A percentile compares a stretch with the other conserved stretches of the same genome.
These are phyloP conservation scores for Parambassis ranga DNA, from an alignment of 2,797 vertebrate species.

Conservation along the genomic window DNA sequence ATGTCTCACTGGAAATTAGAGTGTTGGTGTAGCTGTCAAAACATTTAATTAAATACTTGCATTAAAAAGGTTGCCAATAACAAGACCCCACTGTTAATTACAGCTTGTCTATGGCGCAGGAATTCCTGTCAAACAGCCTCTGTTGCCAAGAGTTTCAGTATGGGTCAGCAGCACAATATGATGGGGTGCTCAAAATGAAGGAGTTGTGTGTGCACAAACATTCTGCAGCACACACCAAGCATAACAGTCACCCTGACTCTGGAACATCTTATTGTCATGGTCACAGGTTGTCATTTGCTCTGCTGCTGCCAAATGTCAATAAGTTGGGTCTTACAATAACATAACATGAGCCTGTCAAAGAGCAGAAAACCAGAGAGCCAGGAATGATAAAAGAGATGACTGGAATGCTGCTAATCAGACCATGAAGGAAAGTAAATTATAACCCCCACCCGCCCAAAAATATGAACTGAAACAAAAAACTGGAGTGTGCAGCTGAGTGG, in stretches of 20 bases:
- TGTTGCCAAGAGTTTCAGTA: background rate
- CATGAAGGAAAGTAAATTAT: background rate
- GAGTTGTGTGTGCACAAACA: background rate
- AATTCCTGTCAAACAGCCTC: background rate
- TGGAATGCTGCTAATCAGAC: background rate
- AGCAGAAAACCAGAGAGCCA: background rate
- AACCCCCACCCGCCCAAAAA: too few species aligned
- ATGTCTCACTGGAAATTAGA: background rate
- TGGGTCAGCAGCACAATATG: background rate
- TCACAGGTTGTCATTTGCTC: constrained; percentile 2
- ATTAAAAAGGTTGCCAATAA: background rate
- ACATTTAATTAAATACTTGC: background rate
- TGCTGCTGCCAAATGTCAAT: background rate
- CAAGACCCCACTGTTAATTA: background rate
- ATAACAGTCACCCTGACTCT: background rate
- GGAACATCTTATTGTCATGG: constrained; percentile 5
- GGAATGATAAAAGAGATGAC: background rate
- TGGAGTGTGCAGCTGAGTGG: too few species aligned
- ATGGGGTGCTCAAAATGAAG: background rate
- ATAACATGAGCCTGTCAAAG: background rate
- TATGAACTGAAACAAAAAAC: too few species aligned
- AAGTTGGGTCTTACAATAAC: background rate
- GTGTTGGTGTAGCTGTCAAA: too few species aligned
- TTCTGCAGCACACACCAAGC: constrained; percentile 2
- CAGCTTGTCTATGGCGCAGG: background rate